A percentile compares a stretch with the other conserved stretches of the same genome.
These are phyloP conservation scores for Melanotaenia duboulayi DNA, from an alignment of 2,113 vertebrate genomes.

Conservation along the genomic window DNA sequence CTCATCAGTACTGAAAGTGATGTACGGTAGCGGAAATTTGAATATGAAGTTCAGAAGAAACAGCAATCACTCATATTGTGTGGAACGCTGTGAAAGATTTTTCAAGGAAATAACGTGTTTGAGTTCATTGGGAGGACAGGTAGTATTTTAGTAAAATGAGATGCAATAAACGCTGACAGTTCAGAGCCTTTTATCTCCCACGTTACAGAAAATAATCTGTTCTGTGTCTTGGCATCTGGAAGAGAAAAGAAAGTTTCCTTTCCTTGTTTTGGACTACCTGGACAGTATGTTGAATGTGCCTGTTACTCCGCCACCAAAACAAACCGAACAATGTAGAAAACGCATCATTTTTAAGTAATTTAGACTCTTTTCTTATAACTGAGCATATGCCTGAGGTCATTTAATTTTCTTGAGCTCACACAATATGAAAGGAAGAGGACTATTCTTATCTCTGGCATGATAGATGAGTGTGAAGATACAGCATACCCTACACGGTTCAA, in stretches of 20 bases:
- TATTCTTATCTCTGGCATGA: constrained; percentile 67
- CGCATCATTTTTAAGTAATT: constrained; percentile 20
- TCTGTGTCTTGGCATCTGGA: constrained; percentile 23
- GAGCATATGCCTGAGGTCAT: constrained; percentile 29
- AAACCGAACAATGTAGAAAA: constrained; percentile 24
- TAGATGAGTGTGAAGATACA: constrained; percentile 68
- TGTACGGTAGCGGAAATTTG: constrained; percentile 50
- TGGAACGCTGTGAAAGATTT: constrained; percentile 31
- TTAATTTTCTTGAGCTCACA: constrained; percentile 48
- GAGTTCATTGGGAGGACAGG: constrained; percentile 79
- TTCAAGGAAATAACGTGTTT: constrained; percentile 59
- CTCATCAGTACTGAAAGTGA: constrained; percentile 39
- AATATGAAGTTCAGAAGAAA: constrained; percentile 53
- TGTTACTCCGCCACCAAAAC: constrained; percentile 25
- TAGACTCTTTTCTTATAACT: constrained; percentile 29
- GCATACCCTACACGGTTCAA: constrained; percentile 58
- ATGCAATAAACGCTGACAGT: constrained; percentile 72
- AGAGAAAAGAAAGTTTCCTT: constrained; percentile 31
- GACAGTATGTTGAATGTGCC: constrained; percentile 27
- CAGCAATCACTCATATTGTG: constrained; percentile 42
- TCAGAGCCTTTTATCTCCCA: constrained; percentile 62
- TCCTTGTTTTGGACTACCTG: not conserved
- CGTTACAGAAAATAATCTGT: constrained; percentile 59
- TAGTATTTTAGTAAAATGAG: constrained; percentile 73
- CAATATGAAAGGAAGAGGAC: constrained; percentile 40